Evolutionary conservation across 2,888 invertebrate genomes (phyloP).

Genomic region (Meta bourneti): DNA sequence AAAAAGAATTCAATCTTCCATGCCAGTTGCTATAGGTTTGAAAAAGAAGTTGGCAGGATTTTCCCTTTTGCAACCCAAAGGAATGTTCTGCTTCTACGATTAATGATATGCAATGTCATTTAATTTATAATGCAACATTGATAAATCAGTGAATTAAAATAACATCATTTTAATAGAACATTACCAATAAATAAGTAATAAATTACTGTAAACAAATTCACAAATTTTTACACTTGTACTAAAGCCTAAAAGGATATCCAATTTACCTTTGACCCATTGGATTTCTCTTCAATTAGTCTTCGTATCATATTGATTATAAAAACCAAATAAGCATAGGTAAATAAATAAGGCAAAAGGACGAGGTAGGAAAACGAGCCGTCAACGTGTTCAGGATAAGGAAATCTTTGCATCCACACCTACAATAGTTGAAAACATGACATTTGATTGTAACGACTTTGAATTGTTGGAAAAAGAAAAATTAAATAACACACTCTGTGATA

Average conservation of each 20-base stretch:
- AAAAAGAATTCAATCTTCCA: too few species aligned
- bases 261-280: constrained; percentile 8
- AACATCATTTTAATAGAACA: not conserved
- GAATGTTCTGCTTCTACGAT: not conserved
- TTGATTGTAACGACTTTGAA: too few species aligned
- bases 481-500: not conserved
- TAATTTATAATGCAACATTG: not conserved
- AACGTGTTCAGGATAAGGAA: constrained; percentile 57
- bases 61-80: too few species aligned
- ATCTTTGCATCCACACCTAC: constrained; percentile 59
- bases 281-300: not conserved
- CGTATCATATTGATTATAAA: not conserved
- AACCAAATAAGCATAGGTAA: constrained; percentile 63
- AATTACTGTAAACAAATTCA: too few species aligned
- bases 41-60: not conserved
- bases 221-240: too few species aligned
- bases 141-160: not conserved
- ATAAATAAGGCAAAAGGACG: constrained; percentile 32
- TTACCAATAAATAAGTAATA: not conserved
- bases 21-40: not conserved
- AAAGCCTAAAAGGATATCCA: not conserved
- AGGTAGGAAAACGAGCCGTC: not conserved
- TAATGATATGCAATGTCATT: too few species aligned
- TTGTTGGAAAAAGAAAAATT: not conserved
- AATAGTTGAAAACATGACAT: not conserved